Base-by-base conservation (phyloP, 2,797 vertebrate genomes). In the Cottoperca gobio region DNA sequence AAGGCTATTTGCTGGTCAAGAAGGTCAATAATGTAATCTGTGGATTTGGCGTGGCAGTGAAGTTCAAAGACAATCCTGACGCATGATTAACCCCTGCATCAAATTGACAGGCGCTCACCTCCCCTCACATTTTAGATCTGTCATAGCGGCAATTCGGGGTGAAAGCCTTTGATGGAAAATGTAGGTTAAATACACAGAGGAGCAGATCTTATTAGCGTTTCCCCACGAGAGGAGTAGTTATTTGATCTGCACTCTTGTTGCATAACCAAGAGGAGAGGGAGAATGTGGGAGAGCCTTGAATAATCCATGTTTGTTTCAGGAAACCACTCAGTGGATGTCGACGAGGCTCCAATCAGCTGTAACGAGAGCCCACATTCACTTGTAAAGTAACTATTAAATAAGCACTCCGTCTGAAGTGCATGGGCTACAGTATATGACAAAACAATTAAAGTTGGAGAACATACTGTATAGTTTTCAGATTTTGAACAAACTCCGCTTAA, bases 131-230 rank as follows among this genome's bases (percentile, higher is more conserved):
- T 88, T 57, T 35, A 65, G 81, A 88, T 92, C 85, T 91, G 88
- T 90, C 91, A 73, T 73, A 35, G 84, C 64, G 24, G 84, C 76
- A 84, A 83, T 62, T 81, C 35, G 6, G 84, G 85, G 88, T 84
- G 86, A 86, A 78, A 86, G 50, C 67, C 83, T 92, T 92, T 93
- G 88, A 93, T 91, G 85, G 84, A 75, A 92, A 92, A 95, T 93
- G 88, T 94, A 92, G 93, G 94, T 92, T 95, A 95, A 94, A 94
- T 86, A 94, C 92, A 92, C 90, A 79, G 85, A 93, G 88, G 89
- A 92, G 87, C 79, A 81, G 83, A 89, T 91, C 90, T 91, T 92
- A 91, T 93, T 93, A 92, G 80, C 60, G 79, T 88, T 89, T 75
- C 79, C 87, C 89, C 89, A 83, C 17, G 86, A 88, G 94, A 92